phyloP scores from a whole-genome alignment of 2,113 vertebrate genomes.

The Apteryx mantelli region DNA sequence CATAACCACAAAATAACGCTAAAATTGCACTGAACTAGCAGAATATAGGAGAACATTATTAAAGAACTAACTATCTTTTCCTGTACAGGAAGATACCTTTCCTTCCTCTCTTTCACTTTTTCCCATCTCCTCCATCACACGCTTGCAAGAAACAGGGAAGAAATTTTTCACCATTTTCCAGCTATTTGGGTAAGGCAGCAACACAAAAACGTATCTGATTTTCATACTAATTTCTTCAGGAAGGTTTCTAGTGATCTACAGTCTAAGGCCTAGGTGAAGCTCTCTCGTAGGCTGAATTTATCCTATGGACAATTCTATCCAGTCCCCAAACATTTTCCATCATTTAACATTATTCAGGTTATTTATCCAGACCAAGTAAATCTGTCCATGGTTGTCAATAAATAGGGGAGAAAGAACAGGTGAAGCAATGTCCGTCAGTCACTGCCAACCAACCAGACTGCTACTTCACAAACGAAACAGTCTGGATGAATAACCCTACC shows the following conservation, averaged over 20 bases:
- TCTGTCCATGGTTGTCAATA: background rate
- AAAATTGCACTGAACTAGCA: background rate
- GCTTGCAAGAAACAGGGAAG: background rate
- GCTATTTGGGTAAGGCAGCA: background rate
- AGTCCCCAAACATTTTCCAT: background rate
- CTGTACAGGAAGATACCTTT: background rate
- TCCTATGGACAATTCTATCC: background rate
- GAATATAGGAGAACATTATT: background rate
- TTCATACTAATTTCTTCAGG: background rate
- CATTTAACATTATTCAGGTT: background rate
- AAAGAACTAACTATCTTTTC: background rate
- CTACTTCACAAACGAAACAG: background rate
- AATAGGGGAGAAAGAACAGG: background rate
- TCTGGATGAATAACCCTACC: background rate
- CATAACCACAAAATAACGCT: background rate
- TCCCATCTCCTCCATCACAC: background rate
- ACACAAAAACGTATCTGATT: background rate
- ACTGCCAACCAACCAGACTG: background rate
- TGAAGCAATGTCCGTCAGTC: background rate
- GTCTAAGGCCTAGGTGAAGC: background rate
- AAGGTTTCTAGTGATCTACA: background rate
- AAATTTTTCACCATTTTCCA: background rate
- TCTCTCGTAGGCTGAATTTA: background rate
- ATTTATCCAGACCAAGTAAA: background rate
- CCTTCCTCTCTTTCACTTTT: background rate